A percentile compares a stretch with the other conserved stretches of the same genome.
phyloP scores from a whole-genome alignment of 1,140 invertebrate species.

The Penaeus vannamei region DNA sequence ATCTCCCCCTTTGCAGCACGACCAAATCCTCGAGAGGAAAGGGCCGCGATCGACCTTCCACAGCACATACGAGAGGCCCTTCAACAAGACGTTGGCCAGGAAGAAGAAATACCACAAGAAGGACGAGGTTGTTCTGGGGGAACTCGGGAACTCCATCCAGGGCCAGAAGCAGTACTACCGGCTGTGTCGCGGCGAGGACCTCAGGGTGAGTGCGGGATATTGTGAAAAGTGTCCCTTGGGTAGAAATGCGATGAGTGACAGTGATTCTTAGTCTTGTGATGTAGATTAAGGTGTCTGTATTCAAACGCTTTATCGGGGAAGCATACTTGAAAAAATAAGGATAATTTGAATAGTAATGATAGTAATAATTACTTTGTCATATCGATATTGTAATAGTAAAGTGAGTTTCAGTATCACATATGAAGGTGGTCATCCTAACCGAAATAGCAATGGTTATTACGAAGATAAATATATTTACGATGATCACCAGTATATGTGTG shows the following conservation, averaged over 20 bases:
- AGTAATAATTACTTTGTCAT: too few relatives aligned
- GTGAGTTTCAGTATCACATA: too few relatives aligned
- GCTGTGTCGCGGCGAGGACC: constrained; percentile 29
- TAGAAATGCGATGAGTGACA: not conserved
- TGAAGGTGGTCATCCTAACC: too few relatives aligned
- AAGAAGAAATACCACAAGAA: constrained; percentile 35
- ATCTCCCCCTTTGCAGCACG: not conserved
- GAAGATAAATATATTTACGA: too few relatives aligned
- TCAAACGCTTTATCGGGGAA: too few relatives aligned
- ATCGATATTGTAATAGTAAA: too few relatives aligned
- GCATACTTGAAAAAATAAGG: too few relatives aligned
- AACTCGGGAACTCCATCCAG: not conserved
- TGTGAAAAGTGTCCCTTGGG: not conserved
- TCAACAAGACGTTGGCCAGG: constrained; percentile 20
- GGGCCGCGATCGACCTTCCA: constrained; percentile 25
- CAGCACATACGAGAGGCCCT: constrained; percentile 8
- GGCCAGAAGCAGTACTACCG: constrained; percentile 18
- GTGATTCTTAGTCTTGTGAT: too few relatives aligned
- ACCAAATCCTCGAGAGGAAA: constrained; percentile 38
- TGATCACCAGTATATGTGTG: too few relatives aligned
- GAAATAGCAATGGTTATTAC: too few relatives aligned
- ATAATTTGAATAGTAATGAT: too few relatives aligned
- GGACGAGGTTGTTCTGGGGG: not conserved
- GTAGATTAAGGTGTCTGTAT: too few relatives aligned
- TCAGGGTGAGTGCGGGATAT: constrained; percentile 7